phyloP scores from a whole-genome alignment of 2,888 invertebrate genomes.

The Dorcus hopei region DNA sequence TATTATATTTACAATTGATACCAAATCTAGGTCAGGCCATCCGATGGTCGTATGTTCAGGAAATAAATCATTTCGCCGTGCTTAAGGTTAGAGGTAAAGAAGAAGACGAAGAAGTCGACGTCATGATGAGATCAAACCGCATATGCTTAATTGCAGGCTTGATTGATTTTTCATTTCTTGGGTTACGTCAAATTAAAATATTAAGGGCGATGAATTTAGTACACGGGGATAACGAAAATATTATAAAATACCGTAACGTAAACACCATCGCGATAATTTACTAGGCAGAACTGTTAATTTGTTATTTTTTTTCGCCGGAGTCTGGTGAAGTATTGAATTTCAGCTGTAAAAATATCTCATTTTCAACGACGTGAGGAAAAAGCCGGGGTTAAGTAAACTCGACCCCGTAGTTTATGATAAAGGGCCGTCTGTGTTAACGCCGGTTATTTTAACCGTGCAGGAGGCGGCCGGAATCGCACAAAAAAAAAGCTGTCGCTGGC shows the following conservation, averaged over 20 bases:
- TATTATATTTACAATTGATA: not conserved
- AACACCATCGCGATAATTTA: too few relatives aligned
- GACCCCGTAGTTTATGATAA: slow-evolving; percentile 1
- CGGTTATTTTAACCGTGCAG: not conserved
- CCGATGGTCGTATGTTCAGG: not conserved
- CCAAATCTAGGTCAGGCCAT: not conserved
- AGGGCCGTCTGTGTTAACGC: not conserved
- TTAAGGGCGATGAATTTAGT: too few relatives aligned
- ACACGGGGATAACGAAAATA: too few relatives aligned
- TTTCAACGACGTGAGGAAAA: not conserved
- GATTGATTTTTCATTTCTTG: too few relatives aligned
- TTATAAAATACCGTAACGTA: too few relatives aligned
- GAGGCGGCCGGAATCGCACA: not conserved
- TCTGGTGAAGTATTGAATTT: not conserved
- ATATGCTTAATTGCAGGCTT: too few relatives aligned
- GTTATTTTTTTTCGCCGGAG: not conserved
- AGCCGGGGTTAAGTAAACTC: slow-evolving; percentile 17
- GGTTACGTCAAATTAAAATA: too few relatives aligned
- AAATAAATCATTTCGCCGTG: not conserved
- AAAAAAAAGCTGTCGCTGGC: not conserved
- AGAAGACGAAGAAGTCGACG: too few relatives aligned
- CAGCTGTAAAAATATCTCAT: not conserved
- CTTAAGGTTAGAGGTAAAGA: too few relatives aligned
- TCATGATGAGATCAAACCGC: too few relatives aligned
- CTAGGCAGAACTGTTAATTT: not conserved